A percentile compares a stretch with the other conserved stretches of the same genome.
Conservation (phyloP, 2,113 vertebrate species). For the Clarias macrocephalus region DNA sequence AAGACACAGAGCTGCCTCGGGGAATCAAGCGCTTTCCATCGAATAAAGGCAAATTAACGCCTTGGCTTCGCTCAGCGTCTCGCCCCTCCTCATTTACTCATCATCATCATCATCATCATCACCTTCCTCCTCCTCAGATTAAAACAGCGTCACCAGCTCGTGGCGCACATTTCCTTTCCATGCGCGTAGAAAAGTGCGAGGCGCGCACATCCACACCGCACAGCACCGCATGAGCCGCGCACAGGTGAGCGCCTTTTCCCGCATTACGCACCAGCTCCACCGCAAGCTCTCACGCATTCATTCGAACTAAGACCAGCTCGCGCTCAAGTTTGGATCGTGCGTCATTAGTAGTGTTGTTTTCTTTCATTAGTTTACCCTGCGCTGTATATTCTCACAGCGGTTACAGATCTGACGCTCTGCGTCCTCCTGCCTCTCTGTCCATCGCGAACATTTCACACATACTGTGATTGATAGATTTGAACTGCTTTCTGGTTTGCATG, state of each 20-base stretch:
- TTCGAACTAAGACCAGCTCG: not conserved
- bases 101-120: not conserved
- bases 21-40: conserved; percentile 64
- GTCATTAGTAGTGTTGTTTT: not conserved
- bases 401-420: not conserved
- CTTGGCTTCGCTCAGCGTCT: conserved; percentile 13
- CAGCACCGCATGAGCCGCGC: conserved; percentile 63
- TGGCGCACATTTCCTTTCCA: conserved; percentile 41
- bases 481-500: not conserved
- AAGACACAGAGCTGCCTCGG: conserved; percentile 58
- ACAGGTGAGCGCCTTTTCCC: conserved; percentile 67
- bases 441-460: no score
- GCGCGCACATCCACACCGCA: conserved; percentile 57
- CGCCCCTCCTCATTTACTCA: not conserved
- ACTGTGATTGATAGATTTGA: not conserved
- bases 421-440: not conserved
- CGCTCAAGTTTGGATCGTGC: not conserved
- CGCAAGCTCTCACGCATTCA: not conserved
- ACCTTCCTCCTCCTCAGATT: conserved; percentile 12
- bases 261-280: not conserved
- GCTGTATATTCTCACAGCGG: not conserved
- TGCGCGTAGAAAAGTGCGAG: conserved; percentile 63
- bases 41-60: conserved; percentile 62
- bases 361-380: not conserved
- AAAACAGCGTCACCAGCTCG: conserved; percentile 44